Evolutionary conservation across 2,797 vertebrate genomes (phyloP), one percentile per base, ranked within the genome.

Genomic region (Echiichthys vipera): DNA sequence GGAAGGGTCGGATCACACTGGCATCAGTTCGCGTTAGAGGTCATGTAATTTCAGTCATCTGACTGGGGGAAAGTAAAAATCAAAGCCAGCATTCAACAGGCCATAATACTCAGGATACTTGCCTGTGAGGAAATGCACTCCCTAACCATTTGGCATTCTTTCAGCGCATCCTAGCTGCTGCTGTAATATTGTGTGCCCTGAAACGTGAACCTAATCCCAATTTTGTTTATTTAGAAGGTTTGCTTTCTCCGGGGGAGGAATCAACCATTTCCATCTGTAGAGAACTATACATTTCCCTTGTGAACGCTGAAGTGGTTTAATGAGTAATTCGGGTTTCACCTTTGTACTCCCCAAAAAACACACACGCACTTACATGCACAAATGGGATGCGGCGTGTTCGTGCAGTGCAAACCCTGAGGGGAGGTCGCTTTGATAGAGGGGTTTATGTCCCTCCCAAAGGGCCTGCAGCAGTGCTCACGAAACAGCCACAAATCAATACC

Each of bases 401-500:
- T 55, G 74, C 13, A 29, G 32, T 30, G 37, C 24, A 74, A 51
- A 74, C 72, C 76, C 77, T 45, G 54, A 63, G 71, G 86, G 79
- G 65, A 81, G 66, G 84, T 79, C 14, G 74, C 76, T 90, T 80
- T 91, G 87, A 92, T 87, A 79, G 78, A 86, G 51, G 74, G 55
- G 80, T 90, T 91, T 83, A 74, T 78, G 77, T 80, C 77, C 65
- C 68, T 73, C 88, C 81, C 62, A 22, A 22, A 59, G 76, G 74
- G 59, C 80, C 77, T 7, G 55, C 2, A 85, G 85, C 85, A 46
- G 30, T 39, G 55, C 83, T 88, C 71, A 72, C 71, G 51, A 84
- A 89, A 83, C 77, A 84, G 78, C 66, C 45, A 79, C 84, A 79
- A 88, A 92, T 94, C 91, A 88, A 92, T 91, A 92, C 72, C 14